Evolutionary conservation across 2,797 vertebrate genomes (phyloP).

Genomic region (Distichodus sexfasciatus): DNA sequence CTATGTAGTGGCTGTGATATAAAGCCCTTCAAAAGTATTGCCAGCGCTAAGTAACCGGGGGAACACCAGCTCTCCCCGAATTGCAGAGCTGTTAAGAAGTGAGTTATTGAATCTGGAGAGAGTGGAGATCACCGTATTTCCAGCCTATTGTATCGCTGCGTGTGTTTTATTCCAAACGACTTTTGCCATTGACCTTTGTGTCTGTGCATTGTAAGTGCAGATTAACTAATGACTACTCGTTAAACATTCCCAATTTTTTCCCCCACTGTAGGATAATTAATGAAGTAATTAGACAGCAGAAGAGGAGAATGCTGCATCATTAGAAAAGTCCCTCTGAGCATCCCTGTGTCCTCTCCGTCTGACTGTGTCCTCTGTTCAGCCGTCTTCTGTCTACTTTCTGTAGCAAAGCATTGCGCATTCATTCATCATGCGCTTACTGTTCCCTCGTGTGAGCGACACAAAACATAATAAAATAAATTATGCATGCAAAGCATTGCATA

Average conservation of each 20-base stretch:
- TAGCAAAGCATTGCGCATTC: background rate
- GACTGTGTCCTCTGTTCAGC: slow-evolving; percentile 17
- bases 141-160: slow-evolving; percentile 50
- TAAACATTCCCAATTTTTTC: slow-evolving; percentile 62
- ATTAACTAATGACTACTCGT: slow-evolving; percentile 70
- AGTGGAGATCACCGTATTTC: slow-evolving; percentile 43
- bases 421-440: background rate
- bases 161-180: slow-evolving; percentile 59
- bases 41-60: slow-evolving; percentile 7
- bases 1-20: background rate
- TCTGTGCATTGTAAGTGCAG: slow-evolving; percentile 62
- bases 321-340: slow-evolving; percentile 45
- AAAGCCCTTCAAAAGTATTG: slow-evolving; percentile 3
- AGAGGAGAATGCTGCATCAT: slow-evolving; percentile 59
- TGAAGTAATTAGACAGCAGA: slow-evolving; percentile 64
- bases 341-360: slow-evolving; percentile 8
- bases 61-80: slow-evolving; percentile 13
- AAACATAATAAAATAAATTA: no score
- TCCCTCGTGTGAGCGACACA: no score
- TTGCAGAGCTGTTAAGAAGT: slow-evolving; percentile 46
- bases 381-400: slow-evolving; percentile 5
- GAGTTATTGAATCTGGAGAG: slow-evolving; percentile 50
- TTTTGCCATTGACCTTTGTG: slow-evolving; percentile 66
- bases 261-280: slow-evolving; percentile 68
- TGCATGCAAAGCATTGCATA: no score